Evolutionary conservation across 2,113 vertebrate genomes (phyloP).

Genomic region (Platycercus adscitus): DNA sequence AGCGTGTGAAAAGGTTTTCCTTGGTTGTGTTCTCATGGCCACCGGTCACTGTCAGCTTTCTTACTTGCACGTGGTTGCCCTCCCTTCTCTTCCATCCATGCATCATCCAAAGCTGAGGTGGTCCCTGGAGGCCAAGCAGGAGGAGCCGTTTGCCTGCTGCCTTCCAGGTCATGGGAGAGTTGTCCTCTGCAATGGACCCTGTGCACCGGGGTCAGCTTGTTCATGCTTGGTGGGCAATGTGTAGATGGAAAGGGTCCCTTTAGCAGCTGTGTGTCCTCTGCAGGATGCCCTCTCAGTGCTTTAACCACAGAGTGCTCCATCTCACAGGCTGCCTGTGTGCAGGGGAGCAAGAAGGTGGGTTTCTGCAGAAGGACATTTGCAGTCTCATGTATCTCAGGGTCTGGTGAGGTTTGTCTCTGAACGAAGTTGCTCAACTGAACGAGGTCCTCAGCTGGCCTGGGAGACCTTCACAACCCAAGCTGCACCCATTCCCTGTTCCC

Average conservation of each 20-base stretch:
- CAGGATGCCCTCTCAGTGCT: not conserved
- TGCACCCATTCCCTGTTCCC: not conserved
- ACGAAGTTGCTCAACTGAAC: not conserved
- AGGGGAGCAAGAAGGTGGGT: not conserved
- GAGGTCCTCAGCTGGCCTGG: not conserved
- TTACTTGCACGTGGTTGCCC: constrained; percentile 31
- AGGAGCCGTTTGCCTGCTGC: not conserved
- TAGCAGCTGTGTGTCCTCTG: not conserved
- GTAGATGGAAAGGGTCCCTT: not conserved
- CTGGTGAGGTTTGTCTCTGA: not conserved
- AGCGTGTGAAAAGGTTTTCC: not conserved
- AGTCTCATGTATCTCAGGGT: accelerated
- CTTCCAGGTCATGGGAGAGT: not conserved
- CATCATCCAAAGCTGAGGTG: constrained; percentile 15
- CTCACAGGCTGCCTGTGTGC: not conserved
- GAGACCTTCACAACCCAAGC: not conserved
- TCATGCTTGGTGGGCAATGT: not conserved
- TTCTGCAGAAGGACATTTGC: not conserved
- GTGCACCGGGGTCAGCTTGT: not conserved
- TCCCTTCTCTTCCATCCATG: not conserved
- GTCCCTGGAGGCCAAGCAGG: constrained; percentile 19
- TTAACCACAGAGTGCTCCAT: not conserved
- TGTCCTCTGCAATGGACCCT: not conserved
- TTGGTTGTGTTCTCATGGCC: not conserved
- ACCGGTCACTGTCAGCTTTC: constrained; percentile 2